Evolutionary conservation across 2,113 vertebrate species (phyloP), one percentile per base, ranked within the genome.

Genomic region (Tachycineta bicolor): DNA sequence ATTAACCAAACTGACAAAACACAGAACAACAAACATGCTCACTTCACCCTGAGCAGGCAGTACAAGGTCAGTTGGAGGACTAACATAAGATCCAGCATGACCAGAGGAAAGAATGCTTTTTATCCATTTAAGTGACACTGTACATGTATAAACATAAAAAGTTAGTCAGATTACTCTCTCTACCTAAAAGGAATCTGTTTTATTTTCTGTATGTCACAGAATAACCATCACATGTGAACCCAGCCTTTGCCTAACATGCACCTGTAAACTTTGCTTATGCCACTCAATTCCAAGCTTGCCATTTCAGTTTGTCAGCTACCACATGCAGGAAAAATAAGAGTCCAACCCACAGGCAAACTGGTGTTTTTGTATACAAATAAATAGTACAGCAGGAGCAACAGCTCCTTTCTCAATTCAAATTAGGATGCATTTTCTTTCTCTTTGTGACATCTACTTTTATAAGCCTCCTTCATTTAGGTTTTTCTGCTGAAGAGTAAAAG

Each of bases 1-100:
- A 80, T 89, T 81, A 92, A 74, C 16, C 44, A 76, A 33, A 39
- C 31, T 46, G 70, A 73, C 56, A 89, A 65, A 84, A 92, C 10
- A 3, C 65, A 55, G 33, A 87, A 49, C 0, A 14, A 53, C 24
- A 78, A 80, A 47, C 18, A 17, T 2, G 13, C 7, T 49, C 29
- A 23, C 3, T 9, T 85, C 59, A 86, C 18, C 59, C 18, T 4
- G 0, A 59, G 12, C 8, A 52, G 22, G 46, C 3, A 87, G 63
- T 14, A 37, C 46, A 56, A 86, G 16, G 15, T 47, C 59, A 80
- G 22, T 0, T 26, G 33, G 12, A 88, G 8, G n/a, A 71, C 15
- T 81, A 70, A 83, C 3, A 59, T 19, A 47, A 83, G 21, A 28
- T n/a, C 37, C 47, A 55, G 22, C 20, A 90, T 37, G 11, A 83